Conservation (phyloP, 2,113 vertebrate genomes). For the Gasterosteus aculeatus region DNA sequence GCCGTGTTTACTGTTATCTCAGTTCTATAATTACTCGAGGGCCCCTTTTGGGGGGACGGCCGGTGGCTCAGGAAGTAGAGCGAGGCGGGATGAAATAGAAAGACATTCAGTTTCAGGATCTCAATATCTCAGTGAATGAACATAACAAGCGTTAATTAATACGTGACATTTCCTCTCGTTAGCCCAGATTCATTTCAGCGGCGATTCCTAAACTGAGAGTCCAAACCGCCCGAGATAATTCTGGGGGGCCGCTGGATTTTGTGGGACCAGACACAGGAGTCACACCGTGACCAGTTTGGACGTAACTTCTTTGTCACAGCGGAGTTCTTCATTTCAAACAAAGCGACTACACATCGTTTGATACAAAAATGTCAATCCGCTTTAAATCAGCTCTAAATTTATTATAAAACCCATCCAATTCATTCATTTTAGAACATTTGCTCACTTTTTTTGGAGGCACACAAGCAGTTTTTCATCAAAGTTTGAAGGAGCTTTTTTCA, state of each 20-base stretch:
- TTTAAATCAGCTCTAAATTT: not conserved
- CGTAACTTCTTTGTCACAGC: no score
- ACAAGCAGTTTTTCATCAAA: not conserved
- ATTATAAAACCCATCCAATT: not conserved
- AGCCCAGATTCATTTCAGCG: no score
- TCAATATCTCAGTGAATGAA: not conserved
- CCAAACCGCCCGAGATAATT: not conserved
- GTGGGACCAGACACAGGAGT: not conserved
- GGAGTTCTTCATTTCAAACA: no score
- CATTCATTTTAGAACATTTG: not conserved
- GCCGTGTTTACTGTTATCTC: slow-evolving; percentile 22
- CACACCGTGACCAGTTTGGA: not conserved
- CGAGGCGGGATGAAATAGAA: not conserved
- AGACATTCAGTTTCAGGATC: not conserved
- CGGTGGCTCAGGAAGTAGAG: not conserved
- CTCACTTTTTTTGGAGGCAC: not conserved
- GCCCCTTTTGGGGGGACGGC: not conserved
- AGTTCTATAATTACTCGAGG: not conserved
- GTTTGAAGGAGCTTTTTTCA: slow-evolving; percentile 11
- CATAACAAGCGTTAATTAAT: not conserved
- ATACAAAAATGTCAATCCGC: not conserved
- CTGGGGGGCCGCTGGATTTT: not conserved
- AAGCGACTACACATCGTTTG: not conserved
- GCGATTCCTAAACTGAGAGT: not conserved
- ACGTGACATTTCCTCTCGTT: no score